phyloP scores from a whole-genome alignment of 2,888 invertebrate genomes.

The Alcis repandata region DNA sequence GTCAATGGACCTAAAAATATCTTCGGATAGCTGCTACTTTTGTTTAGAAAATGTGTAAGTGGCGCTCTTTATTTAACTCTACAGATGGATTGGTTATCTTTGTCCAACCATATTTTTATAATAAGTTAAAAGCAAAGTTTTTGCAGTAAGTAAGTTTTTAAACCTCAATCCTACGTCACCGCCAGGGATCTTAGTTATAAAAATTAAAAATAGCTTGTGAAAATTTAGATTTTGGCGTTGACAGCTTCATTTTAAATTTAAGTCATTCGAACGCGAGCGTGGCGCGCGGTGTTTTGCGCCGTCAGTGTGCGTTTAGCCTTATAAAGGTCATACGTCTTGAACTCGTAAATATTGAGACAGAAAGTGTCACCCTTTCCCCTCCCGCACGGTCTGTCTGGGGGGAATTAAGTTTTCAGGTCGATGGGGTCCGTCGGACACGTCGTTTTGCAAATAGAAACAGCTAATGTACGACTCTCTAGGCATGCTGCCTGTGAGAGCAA shows the following conservation, averaged over 20 bases:
- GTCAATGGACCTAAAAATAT: too few relatives aligned
- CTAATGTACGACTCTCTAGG: conserved; percentile 37
- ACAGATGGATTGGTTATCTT: neutral
- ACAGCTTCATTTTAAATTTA: neutral
- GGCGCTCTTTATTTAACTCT: too few relatives aligned
- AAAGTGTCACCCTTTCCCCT: conserved; percentile 23
- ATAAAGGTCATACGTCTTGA: conserved; percentile 5
- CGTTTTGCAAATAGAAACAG: conserved; percentile 28
- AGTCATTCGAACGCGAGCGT: neutral
- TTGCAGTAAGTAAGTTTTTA: too few relatives aligned
- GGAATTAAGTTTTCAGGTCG: conserved; percentile 40
- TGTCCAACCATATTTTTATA: neutral
- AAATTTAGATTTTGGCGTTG: neutral
- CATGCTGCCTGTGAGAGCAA: neutral
- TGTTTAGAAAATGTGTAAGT: too few relatives aligned
- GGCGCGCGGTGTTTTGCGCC: neutral
- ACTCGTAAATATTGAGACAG: conserved; percentile 37
- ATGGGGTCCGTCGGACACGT: conserved; percentile 38
- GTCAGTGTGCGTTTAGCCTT: conserved; percentile 14
- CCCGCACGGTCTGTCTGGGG: conserved; percentile 17
- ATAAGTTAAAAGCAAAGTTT: too few relatives aligned
- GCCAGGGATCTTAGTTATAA: too few relatives aligned
- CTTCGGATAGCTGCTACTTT: too few relatives aligned
- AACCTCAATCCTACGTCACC: too few relatives aligned
- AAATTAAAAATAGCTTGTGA: too few relatives aligned